Conservation (phyloP, 1,140 invertebrate genomes). For the Lordiphosa collinella region DNA sequence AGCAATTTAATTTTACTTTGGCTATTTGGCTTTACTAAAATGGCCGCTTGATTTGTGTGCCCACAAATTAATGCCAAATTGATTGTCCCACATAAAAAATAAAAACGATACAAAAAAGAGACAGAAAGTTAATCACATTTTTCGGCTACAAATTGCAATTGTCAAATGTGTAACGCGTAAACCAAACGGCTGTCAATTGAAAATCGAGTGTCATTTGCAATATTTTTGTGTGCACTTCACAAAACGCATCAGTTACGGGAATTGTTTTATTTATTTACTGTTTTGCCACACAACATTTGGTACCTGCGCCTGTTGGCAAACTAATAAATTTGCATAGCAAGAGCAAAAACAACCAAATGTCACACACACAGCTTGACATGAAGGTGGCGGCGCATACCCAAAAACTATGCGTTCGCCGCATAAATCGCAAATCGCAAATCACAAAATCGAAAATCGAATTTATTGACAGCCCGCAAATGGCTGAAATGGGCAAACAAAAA, state of each 20-base stretch:
- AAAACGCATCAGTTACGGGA: conserved; percentile 47
- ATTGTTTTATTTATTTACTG: conserved; percentile 67
- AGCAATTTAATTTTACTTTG: conserved; percentile 63
- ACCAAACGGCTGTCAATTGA: conserved; percentile 11
- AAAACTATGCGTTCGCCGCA: conserved; percentile 43
- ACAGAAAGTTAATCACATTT: conserved; percentile 19
- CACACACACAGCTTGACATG: conserved; percentile 14
- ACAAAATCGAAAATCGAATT: conserved; percentile 74
- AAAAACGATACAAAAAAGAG: neutral
- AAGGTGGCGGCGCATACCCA: conserved; percentile 17
- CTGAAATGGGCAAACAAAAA: conserved; percentile 55
- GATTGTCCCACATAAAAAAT: conserved; percentile 46
- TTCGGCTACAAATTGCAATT: conserved; percentile 30
- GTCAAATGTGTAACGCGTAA: conserved; percentile 11
- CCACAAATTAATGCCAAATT: conserved; percentile 69
- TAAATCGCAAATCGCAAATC: conserved; percentile 49
- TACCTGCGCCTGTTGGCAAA: conserved; percentile 60
- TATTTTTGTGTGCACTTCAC: conserved; percentile 6
- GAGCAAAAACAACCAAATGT: neutral
- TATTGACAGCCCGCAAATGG: conserved; percentile 70
- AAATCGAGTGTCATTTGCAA: neutral
- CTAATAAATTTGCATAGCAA: conserved; percentile 52
- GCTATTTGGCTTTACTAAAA: conserved; percentile 66
- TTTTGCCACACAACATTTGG: conserved; percentile 71
- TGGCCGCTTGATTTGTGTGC: conserved; percentile 52